Evolutionary conservation across 1,140 invertebrate genomes (phyloP).

Genomic region (Drosophila asahinai): DNA sequence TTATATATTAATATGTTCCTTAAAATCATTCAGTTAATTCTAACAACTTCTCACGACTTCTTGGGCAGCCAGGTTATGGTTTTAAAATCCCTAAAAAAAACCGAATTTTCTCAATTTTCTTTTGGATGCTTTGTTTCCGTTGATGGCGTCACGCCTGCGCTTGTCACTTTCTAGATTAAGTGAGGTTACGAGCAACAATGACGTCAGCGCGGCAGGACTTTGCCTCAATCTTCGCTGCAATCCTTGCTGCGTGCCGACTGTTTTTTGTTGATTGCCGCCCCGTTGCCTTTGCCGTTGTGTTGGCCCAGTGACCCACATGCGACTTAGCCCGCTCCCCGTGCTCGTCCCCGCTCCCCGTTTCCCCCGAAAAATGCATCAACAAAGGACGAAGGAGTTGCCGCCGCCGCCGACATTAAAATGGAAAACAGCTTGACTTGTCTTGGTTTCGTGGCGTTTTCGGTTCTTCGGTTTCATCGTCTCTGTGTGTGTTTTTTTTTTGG

Average conservation of each 20-base stretch:
- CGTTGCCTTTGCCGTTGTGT: slow-evolving; percentile 15
- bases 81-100: too few species aligned
- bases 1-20: too few species aligned
- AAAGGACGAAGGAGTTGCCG: slow-evolving; percentile 35
- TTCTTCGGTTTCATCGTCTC: not conserved
- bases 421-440: slow-evolving; percentile 64
- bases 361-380: slow-evolving; percentile 60
- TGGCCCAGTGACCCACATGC: slow-evolving; percentile 75
- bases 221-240: slow-evolving; percentile 40
- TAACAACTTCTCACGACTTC: too few species aligned
- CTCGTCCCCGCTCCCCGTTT: not conserved
- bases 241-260: slow-evolving; percentile 43
- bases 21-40: too few species aligned
- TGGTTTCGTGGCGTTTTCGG: slow-evolving; percentile 33
- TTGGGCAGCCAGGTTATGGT: too few species aligned
- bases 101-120: too few species aligned
- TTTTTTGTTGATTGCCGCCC: slow-evolving; percentile 60
- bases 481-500: not conserved
- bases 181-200: slow-evolving; percentile 22
- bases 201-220: slow-evolving; percentile 59
- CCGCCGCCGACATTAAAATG: slow-evolving; percentile 63
- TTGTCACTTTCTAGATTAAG: slow-evolving; percentile 11
- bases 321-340: slow-evolving; percentile 23
- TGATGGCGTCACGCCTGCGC: slow-evolving; percentile 41
- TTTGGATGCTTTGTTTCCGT: not conserved